phyloP scores from a whole-genome alignment of 2,888 invertebrate genomes.

The Lithodes maja region DNA sequence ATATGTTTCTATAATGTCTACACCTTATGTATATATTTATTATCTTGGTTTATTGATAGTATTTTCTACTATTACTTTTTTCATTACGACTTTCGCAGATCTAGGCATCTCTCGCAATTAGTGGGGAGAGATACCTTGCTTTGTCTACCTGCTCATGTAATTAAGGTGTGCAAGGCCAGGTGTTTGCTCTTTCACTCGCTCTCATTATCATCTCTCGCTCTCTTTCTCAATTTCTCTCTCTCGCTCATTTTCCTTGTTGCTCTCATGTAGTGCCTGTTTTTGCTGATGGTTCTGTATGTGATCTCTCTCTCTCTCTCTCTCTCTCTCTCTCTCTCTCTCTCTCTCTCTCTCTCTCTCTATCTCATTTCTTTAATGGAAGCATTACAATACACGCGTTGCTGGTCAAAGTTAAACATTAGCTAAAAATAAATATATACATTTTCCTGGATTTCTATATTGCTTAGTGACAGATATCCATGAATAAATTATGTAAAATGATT shows the following conservation, averaged over 20 bases:
- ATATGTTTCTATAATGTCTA: not conserved
- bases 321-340: not conserved
- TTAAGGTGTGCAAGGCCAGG: not conserved
- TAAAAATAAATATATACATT: too few species aligned
- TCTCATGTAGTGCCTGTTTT: not conserved
- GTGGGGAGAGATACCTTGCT: not conserved
- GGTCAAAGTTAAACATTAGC: too few species aligned
- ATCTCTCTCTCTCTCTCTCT: not conserved
- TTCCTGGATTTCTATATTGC: too few species aligned
- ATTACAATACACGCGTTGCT: too few species aligned
- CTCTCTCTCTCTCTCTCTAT: too few species aligned
- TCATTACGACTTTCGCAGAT: too few species aligned
- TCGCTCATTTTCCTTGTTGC: not conserved
- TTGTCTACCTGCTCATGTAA: not conserved
- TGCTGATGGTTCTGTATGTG: not conserved
- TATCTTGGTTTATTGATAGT: not conserved
- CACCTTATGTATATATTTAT: not conserved
- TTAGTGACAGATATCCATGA: too few species aligned
- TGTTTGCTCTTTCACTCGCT: not conserved
- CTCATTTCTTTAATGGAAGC: not conserved
- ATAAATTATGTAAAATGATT: too few species aligned
- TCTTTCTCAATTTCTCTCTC: not conserved
- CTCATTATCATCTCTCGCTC: not conserved
- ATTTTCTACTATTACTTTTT: not conserved
- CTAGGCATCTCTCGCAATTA: not conserved